Evolutionary conservation across 2,113 vertebrate species (phyloP).

Genomic region (Ramphastos sulfuratus): DNA sequence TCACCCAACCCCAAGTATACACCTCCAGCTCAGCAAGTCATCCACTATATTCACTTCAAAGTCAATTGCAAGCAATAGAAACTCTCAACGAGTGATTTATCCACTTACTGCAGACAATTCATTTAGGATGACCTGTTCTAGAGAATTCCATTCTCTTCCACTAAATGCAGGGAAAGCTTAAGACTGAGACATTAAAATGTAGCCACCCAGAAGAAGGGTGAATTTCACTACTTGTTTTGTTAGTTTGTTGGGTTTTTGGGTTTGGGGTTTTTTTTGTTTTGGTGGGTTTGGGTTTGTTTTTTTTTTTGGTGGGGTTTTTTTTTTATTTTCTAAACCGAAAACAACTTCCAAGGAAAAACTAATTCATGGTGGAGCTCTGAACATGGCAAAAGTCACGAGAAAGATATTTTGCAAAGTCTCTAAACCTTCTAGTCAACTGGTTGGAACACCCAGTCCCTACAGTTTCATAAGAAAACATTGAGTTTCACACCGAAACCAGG

Average conservation of each 20-base stretch:
- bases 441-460: neutral
- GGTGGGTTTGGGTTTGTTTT: too few species aligned
- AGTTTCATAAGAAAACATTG: neutral
- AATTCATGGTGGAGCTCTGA: neutral
- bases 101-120: neutral
- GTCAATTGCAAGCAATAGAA: neutral
- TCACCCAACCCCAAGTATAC: neutral
- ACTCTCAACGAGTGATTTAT: neutral
- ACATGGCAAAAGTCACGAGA: neutral
- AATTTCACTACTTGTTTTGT: neutral
- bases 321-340: neutral
- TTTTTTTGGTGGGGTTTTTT: neutral
- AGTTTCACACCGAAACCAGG: neutral
- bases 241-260: too few species aligned
- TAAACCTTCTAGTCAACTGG: neutral
- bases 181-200: neutral
- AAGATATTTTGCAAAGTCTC: neutral
- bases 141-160: neutral
- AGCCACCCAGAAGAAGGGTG: neutral
- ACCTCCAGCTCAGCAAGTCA: neutral
- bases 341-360: neutral
- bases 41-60: neutral
- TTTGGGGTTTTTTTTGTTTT: too few species aligned
- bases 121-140: neutral
- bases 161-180: neutral